Percentiles rank a stretch among this genome's conserved stretches.
These are phyloP conservation scores for Acholoe squamosa DNA, from an alignment of 2,888 invertebrate genomes.

Conservation along the genomic window DNA sequence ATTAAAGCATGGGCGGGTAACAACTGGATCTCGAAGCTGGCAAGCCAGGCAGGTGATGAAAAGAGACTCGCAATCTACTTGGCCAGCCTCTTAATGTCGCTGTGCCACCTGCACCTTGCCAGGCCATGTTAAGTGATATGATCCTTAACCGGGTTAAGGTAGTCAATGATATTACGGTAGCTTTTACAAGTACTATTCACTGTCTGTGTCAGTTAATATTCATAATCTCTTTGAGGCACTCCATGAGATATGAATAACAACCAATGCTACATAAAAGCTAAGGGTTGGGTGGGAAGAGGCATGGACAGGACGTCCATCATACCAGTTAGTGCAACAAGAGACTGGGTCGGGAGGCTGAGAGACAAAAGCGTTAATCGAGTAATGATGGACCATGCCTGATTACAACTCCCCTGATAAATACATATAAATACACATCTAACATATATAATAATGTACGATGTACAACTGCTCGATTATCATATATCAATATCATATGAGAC, in stretches of 20 bases:
- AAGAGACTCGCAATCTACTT: background rate
- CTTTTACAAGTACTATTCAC: background rate
- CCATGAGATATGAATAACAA: constrained; percentile 60
- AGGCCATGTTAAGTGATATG: constrained; percentile 34
- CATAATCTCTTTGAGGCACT: constrained; percentile 60
- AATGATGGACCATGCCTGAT: background rate
- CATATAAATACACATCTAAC: constrained; percentile 3
- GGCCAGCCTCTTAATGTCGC: background rate
- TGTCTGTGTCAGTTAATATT: constrained; percentile 18
- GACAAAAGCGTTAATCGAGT: background rate
- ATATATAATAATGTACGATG: constrained; percentile 26
- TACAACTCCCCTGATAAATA: constrained; percentile 51
- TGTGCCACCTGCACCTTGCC: background rate
- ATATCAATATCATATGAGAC: background rate
- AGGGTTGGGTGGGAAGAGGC: constrained; percentile 58
- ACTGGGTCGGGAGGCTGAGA: constrained; percentile 13
- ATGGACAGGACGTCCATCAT: no score
- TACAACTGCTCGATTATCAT: constrained; percentile 49
- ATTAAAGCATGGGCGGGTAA: constrained; percentile 59
- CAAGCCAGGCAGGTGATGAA: background rate
- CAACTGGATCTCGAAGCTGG: constrained; percentile 1
- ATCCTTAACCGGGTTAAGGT: constrained; percentile 24
- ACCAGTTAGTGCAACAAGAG: constrained; percentile 31
- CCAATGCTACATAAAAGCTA: constrained; percentile 35
- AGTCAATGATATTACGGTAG: constrained; percentile 44